Evolutionary conservation across 2,113 vertebrate genomes (phyloP).

Genomic region (Mustela lutreola): DNA sequence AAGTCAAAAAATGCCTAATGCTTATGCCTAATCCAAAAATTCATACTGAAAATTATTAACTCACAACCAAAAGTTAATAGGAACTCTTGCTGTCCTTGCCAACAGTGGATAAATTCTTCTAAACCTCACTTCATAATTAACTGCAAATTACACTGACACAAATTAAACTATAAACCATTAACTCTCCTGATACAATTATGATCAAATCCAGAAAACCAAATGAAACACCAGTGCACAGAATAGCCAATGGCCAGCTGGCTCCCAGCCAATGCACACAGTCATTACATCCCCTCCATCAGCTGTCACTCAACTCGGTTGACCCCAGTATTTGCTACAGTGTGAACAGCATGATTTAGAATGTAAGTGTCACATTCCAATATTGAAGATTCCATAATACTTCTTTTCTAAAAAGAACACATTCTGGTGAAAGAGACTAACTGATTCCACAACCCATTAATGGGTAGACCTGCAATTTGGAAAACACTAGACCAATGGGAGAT

Average conservation of each 20-base stretch:
- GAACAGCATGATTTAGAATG: background rate
- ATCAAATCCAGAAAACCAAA: slow-evolving; percentile 39
- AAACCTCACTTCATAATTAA: slow-evolving; percentile 43
- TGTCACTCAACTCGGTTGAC: background rate
- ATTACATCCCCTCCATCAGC: background rate
- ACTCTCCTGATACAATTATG: slow-evolving; percentile 6
- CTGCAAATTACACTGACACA: background rate
- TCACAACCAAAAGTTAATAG: slow-evolving; percentile 18
- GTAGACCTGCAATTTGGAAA: background rate
- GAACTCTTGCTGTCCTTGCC: background rate
- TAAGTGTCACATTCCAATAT: background rate
- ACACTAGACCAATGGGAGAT: background rate
- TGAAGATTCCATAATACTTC: background rate
- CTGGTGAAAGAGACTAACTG: background rate
- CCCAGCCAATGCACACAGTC: background rate
- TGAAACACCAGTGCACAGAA: background rate
- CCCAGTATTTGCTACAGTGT: background rate
- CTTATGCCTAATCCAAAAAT: background rate
- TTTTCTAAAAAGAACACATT: background rate
- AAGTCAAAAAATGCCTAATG: background rate
- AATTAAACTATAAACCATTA: slow-evolving; percentile 27
- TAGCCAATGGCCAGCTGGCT: background rate
- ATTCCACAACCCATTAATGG: background rate
- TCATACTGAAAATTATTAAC: background rate
- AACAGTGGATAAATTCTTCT: background rate